Base-by-base conservation (phyloP, 2,888 invertebrate species). In the Dicycla oo region DNA sequence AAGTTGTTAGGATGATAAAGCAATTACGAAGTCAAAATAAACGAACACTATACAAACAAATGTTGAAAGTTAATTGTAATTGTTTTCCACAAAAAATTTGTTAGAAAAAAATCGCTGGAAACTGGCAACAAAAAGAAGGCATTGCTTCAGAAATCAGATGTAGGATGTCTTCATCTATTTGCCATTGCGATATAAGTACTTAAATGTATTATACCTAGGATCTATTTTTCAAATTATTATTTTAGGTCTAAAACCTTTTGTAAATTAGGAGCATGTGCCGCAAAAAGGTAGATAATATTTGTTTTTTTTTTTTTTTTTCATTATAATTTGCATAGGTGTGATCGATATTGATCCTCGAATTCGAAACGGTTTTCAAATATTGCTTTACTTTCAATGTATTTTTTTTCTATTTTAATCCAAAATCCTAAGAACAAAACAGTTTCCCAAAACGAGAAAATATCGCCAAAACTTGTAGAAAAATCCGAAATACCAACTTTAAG, bases 231-330 rank as follows among this genome's bases (percentile, higher is more conserved):
- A 26, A 20, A 26, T 10, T 54, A 54, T 47, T 34, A 54, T 58
- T 47, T 51, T 23, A 20, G 26, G 4, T 38, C 15, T 45, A 1
- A 43, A 34, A 45, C 23, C 45, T 4, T 49, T 23, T 15, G 2
- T 4, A 6, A 57, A 56, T 56, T 13, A 47, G 6, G 18, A 56
- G 3, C 26, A 26, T 26, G 13, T 47, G 69, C 38, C 56, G 10
- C n/a, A 56, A 68, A 38, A 64, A n/a, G n/a, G 30, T 30, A 18
- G 18, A 23, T 43, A 61, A 18, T 20, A 26, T 67, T 70, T 38
- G 5, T 49, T 49, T 56, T 49, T 56, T 49, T 47, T n/a, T n/a
- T n/a, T n/a, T n/a, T n/a, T n/a, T n/a, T n/a, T n/a, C 30, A 30
- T 69, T 43, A 47, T 26, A 54, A 47, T 51, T 40, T 30, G 10